Percentiles rank a stretch among this genome's conserved stretches.
Evolutionary conservation across 1,140 invertebrate species (phyloP).

Genomic region (Lanistes nyassanus): DNA sequence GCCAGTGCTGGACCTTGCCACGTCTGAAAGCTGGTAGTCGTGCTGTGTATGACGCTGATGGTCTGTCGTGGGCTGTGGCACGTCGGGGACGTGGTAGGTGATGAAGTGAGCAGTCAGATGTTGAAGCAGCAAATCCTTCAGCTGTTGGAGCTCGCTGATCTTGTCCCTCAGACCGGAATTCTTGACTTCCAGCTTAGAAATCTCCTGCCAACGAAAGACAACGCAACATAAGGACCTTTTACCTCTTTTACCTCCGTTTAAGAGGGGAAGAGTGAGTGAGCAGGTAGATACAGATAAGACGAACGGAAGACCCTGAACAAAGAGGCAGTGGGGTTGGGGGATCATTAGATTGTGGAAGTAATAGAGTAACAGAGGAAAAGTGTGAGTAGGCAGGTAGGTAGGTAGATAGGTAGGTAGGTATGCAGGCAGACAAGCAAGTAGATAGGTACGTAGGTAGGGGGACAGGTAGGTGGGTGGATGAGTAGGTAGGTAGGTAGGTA

Average conservation of each 20-base stretch:
- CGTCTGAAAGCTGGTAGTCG: too few relatives aligned
- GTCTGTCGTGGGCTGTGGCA: not conserved
- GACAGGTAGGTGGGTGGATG: not conserved
- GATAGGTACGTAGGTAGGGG: conserved; percentile 1
- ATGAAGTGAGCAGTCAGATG: not conserved
- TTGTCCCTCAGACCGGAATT: too few relatives aligned
- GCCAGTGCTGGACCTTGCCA: too few relatives aligned
- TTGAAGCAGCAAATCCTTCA: not conserved
- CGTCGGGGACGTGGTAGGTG: not conserved
- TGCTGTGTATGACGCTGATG: too few relatives aligned
- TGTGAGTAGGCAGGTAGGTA: conserved; percentile 9
- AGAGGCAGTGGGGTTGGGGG: too few relatives aligned
- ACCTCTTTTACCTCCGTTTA: not conserved
- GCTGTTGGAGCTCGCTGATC: not conserved
- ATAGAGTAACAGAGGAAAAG: conserved; percentile 20
- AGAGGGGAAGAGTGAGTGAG: not conserved
- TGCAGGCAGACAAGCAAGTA: not conserved
- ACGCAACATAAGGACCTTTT: not conserved
- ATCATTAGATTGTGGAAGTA: not conserved
- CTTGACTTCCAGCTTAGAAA: too few relatives aligned
- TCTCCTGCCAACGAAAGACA: not conserved
- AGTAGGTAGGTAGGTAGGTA: not conserved
- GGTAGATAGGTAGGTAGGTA: conserved; percentile 9
- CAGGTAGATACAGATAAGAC: too few relatives aligned
- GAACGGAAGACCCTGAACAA: not conserved